A percentile compares a stretch with the other conserved stretches of the same genome.
phyloP scores from a whole-genome alignment of 2,113 vertebrate genomes.

The Plotosus lineatus region DNA sequence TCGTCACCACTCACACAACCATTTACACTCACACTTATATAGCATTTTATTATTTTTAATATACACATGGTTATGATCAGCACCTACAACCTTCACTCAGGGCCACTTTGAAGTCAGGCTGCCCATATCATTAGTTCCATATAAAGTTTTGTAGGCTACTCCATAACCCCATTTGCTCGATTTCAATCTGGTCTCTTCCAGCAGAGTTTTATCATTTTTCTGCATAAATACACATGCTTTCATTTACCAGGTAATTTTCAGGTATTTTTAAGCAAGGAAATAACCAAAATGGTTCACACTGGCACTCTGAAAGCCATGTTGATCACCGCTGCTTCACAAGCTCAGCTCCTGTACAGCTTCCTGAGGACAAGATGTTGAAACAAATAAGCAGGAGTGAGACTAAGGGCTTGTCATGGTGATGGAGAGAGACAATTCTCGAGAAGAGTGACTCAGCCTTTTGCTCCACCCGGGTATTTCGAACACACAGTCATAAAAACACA shows the following conservation, averaged over 20 bases:
- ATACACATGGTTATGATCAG: not conserved
- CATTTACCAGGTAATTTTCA: not conserved
- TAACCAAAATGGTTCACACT: not conserved
- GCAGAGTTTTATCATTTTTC: not conserved
- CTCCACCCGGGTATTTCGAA: constrained; percentile 45
- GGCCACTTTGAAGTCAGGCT: not conserved
- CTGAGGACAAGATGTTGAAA: constrained; percentile 6
- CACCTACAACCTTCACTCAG: not conserved
- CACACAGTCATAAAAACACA: constrained; percentile 3
- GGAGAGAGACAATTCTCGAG: constrained; percentile 68
- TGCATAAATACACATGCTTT: not conserved
- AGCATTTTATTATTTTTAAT: too few relatives aligned
- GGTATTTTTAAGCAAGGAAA: constrained; percentile 1
- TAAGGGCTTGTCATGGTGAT: constrained; percentile 59
- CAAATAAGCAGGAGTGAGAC: constrained; percentile 17
- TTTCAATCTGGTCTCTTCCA: not conserved
- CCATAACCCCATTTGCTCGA: not conserved
- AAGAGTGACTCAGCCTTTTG: constrained; percentile 66
- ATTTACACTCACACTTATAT: too few relatives aligned
- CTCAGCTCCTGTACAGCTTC: constrained; percentile 19
- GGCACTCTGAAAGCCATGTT: not conserved
- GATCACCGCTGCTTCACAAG: not conserved
- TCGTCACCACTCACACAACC: too few relatives aligned
- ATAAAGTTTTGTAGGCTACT: not conserved
- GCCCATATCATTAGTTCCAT: not conserved